Conservation (phyloP, 2,797 vertebrate genomes). For the Tinamus major region DNA sequence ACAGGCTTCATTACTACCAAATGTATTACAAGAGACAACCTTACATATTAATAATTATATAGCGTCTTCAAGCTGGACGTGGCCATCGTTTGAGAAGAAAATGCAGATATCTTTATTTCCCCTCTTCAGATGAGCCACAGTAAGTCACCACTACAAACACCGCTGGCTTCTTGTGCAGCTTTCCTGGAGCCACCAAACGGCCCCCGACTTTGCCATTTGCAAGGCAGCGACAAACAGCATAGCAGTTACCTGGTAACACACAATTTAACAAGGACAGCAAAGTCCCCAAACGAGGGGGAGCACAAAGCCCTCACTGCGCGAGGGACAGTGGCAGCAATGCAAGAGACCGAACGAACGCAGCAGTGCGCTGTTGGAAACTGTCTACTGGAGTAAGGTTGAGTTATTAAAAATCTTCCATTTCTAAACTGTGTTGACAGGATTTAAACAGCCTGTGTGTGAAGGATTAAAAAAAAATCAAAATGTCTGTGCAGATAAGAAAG, state of each 20-base stretch:
- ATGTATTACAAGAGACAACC: background rate
- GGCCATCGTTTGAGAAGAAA: slow-evolving; percentile 8
- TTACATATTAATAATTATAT: background rate
- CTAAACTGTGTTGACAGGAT: slow-evolving; percentile 43
- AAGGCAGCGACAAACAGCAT: background rate
- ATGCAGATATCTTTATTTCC: background rate
- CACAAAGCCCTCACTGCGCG: background rate
- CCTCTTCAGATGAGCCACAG: slow-evolving; percentile 3
- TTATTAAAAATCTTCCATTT: slow-evolving; percentile 26
- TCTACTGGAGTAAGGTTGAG: background rate
- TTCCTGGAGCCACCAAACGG: slow-evolving; percentile 10
- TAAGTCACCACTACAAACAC: background rate
- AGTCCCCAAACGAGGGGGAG: background rate
- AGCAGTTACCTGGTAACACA: background rate
- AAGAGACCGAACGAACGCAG: slow-evolving; percentile 28
- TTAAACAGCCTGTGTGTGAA: slow-evolving; percentile 24
- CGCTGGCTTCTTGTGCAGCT: background rate
- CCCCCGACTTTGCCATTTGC: background rate
- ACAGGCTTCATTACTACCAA: background rate
- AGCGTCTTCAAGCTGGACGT: background rate
- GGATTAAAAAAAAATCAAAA: slow-evolving; percentile 55
- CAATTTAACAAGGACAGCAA: background rate
- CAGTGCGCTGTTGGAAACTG: slow-evolving; percentile 33
- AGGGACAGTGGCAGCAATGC: background rate
- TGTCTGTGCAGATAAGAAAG: slow-evolving; percentile 36